Conservation (phyloP, 2,888 invertebrate genomes). For the Elmis aenea region DNA sequence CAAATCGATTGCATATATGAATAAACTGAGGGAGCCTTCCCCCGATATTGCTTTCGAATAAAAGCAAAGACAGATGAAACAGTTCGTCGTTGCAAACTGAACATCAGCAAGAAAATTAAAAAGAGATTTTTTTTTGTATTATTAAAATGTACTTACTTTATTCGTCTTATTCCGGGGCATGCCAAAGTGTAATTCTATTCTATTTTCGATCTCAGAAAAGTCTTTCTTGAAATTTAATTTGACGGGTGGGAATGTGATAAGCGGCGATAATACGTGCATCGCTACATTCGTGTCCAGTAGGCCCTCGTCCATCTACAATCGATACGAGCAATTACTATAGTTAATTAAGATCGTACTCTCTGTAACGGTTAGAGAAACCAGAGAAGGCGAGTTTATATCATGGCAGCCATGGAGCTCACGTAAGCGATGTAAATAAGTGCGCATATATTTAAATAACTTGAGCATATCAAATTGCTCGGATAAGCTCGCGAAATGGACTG, state of each 20-base stretch:
- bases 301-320: conserved; percentile 55
- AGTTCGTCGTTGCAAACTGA: neutral
- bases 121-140: too few relatives aligned
- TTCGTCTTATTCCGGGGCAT: conserved; percentile 32
- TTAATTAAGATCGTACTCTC: conserved; percentile 8
- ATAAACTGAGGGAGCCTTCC: too few relatives aligned
- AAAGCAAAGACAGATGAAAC: neutral
- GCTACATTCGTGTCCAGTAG: conserved; percentile 51
- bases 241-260: conserved; percentile 60
- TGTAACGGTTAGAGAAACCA: conserved; percentile 10
- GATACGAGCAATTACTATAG: conserved; percentile 11
- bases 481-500: conserved; percentile 30
- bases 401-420: conserved; percentile 14
- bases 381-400: conserved; percentile 9
- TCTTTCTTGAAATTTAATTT: conserved; percentile 64
- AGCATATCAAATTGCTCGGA: conserved; percentile 29
- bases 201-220: conserved; percentile 60
- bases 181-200: conserved; percentile 57
- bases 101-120: too few relatives aligned
- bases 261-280: conserved; percentile 55
- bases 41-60: too few relatives aligned
- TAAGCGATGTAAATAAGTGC: conserved; percentile 37
- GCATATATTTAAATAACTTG: conserved; percentile 37
- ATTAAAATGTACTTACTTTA: conserved; percentile 35
- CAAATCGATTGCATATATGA: too few relatives aligned